Evolutionary conservation across 1,140 invertebrate genomes (phyloP).

Genomic region (Drosophila paulistorum): DNA sequence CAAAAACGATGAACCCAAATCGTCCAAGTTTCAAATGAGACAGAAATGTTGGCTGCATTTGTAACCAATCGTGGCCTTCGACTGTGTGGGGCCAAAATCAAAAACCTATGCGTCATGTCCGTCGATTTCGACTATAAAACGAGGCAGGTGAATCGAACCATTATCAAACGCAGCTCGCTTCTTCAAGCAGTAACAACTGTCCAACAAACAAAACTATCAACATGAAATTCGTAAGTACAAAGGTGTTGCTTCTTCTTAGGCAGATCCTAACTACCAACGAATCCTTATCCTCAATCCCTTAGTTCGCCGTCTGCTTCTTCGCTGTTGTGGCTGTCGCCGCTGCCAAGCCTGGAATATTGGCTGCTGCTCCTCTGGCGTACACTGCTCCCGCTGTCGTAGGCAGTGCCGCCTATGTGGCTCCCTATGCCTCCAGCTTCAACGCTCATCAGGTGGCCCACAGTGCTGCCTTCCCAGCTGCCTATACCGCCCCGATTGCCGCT

Average conservation of each 20-base stretch:
- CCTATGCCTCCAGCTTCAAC: slow-evolving; percentile 78
- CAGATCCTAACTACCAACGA: neutral
- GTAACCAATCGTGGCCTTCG: too few relatives aligned
- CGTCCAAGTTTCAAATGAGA: too few relatives aligned
- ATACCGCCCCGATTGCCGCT: slow-evolving; percentile 31
- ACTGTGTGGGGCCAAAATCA: too few relatives aligned
- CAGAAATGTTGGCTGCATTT: too few relatives aligned
- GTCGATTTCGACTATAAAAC: slow-evolving; percentile 51
- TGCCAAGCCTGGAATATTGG: slow-evolving; percentile 64
- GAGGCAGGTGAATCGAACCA: slow-evolving; percentile 1
- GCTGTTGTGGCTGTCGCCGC: slow-evolving; percentile 68
- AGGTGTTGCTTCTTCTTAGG: neutral
- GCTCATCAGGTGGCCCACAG: slow-evolving; percentile 56
- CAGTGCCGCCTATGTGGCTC: slow-evolving; percentile 83
- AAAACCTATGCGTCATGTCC: too few relatives aligned
- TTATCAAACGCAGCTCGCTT: slow-evolving; percentile 64
- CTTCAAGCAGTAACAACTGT: slow-evolving; percentile 53
- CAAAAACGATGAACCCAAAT: too few relatives aligned
- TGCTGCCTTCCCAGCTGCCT: slow-evolving; percentile 69
- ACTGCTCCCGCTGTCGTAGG: slow-evolving; percentile 80
- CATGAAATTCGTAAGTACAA: slow-evolving; percentile 77
- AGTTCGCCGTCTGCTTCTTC: slow-evolving; percentile 76
- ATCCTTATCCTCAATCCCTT: neutral
- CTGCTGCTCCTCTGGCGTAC: slow-evolving; percentile 78
- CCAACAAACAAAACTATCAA: slow-evolving; percentile 50